Evolutionary conservation across 2,888 invertebrate species (phyloP), one percentile per base, ranked within the genome.

Genomic region (Nematopogon swammerdamellus): DNA sequence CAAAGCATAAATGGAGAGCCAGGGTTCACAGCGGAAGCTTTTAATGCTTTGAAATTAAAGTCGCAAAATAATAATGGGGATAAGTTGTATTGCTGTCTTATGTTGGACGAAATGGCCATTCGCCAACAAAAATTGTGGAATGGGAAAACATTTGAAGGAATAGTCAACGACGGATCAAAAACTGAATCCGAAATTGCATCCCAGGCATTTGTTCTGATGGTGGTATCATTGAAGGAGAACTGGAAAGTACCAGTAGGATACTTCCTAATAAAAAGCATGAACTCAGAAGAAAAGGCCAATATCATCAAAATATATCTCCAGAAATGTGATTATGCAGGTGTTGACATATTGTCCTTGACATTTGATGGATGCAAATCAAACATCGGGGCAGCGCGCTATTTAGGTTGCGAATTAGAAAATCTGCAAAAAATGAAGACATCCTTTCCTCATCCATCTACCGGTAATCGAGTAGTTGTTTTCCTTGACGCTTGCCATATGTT

Each of bases 201-300:
- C 25, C 25, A 25, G 25, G 25, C 55, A 19, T 45, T 57, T 18
- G 54, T 57, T 8, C 56, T 58, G 45, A 53, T 58, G 50, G 16
- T 59, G 8, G 51, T 51, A 11, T 50, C 48, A 20, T 43, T 60
- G 19, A 60, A 58, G 50, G 52, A 50, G 44, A 45, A 42, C 1
- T 59, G 60, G 60, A 57, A 60, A 50, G 49, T 60, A 16, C 58
- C 57, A 19, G 45, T 58, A 17, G 56, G 52, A 2, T 60, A 59
- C 51, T 60, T 57, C 46, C 51, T 60, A 25, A 53, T 54, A n/a
- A 46, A 52, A 29, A 53, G 57, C 8, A 36, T 59, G 17, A 29
- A 8, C 30, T 50, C 50, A 6, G 25, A 50, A 19, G 51, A 59
- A 45, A 50, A 54, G 51, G 47, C 20, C 45, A 51, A 50, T 45